Conservation (phyloP, 2,113 vertebrate species). For the Coregonus clupeaformis region DNA sequence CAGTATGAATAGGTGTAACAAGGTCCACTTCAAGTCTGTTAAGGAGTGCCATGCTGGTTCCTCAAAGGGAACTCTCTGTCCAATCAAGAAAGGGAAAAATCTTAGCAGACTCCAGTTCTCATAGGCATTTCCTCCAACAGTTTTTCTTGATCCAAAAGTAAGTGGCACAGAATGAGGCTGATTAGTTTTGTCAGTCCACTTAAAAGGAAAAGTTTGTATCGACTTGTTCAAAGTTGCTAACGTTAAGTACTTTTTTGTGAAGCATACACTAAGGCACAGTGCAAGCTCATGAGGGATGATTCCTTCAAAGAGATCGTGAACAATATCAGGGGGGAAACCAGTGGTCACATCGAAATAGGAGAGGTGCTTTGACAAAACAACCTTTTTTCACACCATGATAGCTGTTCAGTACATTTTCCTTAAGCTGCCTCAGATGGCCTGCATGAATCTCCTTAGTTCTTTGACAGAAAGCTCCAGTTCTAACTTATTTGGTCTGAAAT, state of each 20-base stretch:
- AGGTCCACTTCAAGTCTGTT: constrained; percentile 6
- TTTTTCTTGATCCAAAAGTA: background rate
- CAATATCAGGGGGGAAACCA: too few relatives aligned
- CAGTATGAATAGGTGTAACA: too few relatives aligned
- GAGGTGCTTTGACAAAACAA: too few relatives aligned
- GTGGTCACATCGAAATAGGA: too few relatives aligned
- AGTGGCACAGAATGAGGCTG: background rate
- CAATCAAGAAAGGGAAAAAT: constrained; percentile 26
- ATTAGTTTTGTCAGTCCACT: constrained; percentile 22
- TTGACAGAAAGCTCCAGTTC: background rate
- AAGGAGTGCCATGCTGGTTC: constrained; percentile 27
- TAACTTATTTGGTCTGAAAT: constrained; percentile 13
- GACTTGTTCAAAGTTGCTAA: constrained; percentile 6
- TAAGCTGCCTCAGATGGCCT: background rate
- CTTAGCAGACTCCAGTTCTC: background rate
- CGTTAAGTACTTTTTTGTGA: constrained; percentile 14
- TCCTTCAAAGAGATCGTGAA: constrained; percentile 16
- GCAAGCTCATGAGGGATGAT: background rate
- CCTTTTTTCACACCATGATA: background rate
- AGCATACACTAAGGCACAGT: constrained; percentile 4
- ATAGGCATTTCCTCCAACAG: background rate
- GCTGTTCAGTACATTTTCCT: too few relatives aligned
- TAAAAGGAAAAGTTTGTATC: constrained; percentile 6
- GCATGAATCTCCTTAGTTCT: constrained; percentile 12
- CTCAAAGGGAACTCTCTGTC: constrained; percentile 18